Conservation (phyloP, 2,888 invertebrate species). For the Digitonthophagus gazella region DNA sequence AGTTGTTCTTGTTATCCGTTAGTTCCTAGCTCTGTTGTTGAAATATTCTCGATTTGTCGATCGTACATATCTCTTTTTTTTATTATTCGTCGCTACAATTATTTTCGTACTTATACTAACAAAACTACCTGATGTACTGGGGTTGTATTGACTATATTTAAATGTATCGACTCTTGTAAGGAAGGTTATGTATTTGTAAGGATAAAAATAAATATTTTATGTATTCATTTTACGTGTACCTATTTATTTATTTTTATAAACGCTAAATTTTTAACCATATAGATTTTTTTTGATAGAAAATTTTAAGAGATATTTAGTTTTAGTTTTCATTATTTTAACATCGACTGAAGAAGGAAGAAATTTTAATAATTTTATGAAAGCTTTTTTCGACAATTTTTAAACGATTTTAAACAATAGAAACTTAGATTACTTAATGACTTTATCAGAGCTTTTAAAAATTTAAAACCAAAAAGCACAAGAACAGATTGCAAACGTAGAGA, state of each 20-base stretch:
- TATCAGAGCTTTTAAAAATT: no score
- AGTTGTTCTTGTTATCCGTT: background rate
- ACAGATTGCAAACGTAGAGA: no score
- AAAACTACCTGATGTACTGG: background rate
- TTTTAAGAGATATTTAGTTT: no score
- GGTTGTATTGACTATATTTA: slow-evolving; percentile 3
- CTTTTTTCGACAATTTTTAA: background rate
- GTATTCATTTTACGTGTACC: slow-evolving; percentile 6
- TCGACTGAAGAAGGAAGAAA: background rate
- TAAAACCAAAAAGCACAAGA: no score
- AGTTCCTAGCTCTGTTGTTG: background rate
- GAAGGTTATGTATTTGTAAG: slow-evolving; percentile 11
- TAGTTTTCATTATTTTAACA: background rate
- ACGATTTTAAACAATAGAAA: no score
- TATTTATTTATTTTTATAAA: background rate
- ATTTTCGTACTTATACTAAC: background rate
- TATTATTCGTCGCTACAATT: background rate
- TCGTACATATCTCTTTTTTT: background rate
- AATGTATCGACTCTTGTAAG: slow-evolving; percentile 1
- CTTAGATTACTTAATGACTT: no score
- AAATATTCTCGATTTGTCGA: background rate
- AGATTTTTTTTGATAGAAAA: slow-evolving; percentile 1
- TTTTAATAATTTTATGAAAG: background rate
- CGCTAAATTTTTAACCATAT: no score
- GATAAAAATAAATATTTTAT: slow-evolving; percentile 15